Evolutionary conservation across 2,888 invertebrate genomes (phyloP).

Genomic region (Pyrgus malvae): DNA sequence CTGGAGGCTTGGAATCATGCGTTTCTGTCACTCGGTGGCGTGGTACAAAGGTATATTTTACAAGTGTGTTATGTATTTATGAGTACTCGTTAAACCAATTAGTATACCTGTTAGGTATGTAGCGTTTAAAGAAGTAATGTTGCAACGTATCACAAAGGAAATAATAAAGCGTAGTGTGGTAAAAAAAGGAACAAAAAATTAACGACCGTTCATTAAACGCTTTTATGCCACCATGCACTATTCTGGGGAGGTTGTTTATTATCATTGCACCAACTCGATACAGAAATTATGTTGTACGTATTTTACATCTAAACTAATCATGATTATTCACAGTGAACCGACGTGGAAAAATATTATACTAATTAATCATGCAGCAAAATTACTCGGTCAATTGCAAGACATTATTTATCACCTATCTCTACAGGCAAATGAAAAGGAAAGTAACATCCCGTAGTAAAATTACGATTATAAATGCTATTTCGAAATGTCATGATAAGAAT

Average conservation of each 20-base stretch:
- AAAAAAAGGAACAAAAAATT: conserved; percentile 27
- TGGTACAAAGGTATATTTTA: conserved; percentile 75
- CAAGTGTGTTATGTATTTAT: conserved; percentile 71
- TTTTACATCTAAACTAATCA: conserved; percentile 25
- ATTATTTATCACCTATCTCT: conserved; percentile 56
- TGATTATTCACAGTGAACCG: conserved; percentile 13
- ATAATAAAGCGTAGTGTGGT: conserved; percentile 37
- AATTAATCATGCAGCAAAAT: conserved; percentile 61
- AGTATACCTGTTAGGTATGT: conserved; percentile 35
- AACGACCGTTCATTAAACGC: conserved; percentile 32
- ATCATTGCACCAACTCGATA: conserved; percentile 24
- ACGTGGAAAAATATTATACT: conserved; percentile 1
- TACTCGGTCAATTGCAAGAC: conserved; percentile 62
- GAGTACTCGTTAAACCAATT: conserved; percentile 53
- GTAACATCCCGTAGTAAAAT: conserved; percentile 47
- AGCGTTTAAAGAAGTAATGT: conserved; percentile 35
- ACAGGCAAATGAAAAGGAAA: conserved; percentile 60
- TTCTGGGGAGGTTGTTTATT: conserved; percentile 29
- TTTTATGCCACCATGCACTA: conserved; percentile 59
- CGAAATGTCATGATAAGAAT: conserved; percentile 10
- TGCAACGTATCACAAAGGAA: conserved; percentile 36
- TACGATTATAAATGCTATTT: neutral
- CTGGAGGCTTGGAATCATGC: conserved; percentile 80
- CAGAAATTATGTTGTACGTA: conserved; percentile 34
- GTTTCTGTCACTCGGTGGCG: conserved; percentile 82